These are phyloP conservation scores for Sapayoa aenigma DNA, from an alignment of 2,113 vertebrate species.

Conservation along the genomic window DNA sequence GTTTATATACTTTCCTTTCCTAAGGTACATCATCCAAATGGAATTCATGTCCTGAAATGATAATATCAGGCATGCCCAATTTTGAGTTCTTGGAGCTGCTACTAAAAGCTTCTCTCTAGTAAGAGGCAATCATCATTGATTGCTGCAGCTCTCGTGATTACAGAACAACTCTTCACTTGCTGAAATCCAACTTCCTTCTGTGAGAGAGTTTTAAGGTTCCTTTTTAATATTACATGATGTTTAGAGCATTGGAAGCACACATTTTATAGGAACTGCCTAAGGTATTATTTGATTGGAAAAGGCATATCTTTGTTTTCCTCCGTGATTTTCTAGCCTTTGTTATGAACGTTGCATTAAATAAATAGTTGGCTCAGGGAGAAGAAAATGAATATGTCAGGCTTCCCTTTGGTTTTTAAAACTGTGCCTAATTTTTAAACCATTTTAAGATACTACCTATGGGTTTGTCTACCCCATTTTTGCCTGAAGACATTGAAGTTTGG, in stretches of 20 bases:
- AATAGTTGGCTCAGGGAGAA: neutral
- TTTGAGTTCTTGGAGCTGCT: neutral
- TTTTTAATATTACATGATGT: slow-evolving; percentile 45
- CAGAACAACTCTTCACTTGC: slow-evolving; percentile 9
- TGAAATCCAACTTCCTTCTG: slow-evolving; percentile 30
- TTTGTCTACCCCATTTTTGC: neutral
- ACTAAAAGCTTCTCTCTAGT: neutral
- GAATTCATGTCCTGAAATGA: slow-evolving; percentile 5
- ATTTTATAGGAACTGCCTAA: slow-evolving; percentile 22
- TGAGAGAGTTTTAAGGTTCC: slow-evolving; percentile 1
- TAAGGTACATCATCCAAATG: neutral
- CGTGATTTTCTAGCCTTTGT: slow-evolving; percentile 20
- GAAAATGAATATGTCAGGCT: neutral
- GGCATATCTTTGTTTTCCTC: slow-evolving; percentile 14
- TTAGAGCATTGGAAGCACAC: neutral
- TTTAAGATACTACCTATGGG: neutral
- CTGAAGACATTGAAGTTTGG: neutral
- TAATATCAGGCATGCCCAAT: slow-evolving; percentile 6
- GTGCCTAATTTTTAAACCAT: neutral
- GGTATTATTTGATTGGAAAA: slow-evolving; percentile 25
- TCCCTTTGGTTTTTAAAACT: slow-evolving; percentile 18
- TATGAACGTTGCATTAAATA: slow-evolving; percentile 17
- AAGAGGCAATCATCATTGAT: slow-evolving; percentile 51
- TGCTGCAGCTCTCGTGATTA: slow-evolving; percentile 36
- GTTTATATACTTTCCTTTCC: neutral